phyloP scores from a whole-genome alignment of 2,113 vertebrate genomes.

The Propithecus coquereli region DNA sequence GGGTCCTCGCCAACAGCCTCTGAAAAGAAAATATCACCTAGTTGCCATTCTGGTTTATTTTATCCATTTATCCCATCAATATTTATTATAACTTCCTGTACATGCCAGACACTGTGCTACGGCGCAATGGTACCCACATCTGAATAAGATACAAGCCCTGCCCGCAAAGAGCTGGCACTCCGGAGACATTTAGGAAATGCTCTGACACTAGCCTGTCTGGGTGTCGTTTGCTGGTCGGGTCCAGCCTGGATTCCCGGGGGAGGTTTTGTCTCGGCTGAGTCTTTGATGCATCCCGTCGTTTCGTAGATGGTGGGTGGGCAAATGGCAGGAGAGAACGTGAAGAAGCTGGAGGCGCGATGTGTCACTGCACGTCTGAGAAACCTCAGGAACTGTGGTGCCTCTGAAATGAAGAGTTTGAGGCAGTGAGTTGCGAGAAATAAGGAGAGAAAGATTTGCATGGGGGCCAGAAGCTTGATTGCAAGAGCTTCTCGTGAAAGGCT shows the following conservation, averaged over 20 bases:
- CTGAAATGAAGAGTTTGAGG: not conserved
- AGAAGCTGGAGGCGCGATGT: rapidly evolving
- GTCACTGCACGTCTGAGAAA: rapidly evolving
- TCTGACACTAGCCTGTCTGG: not conserved
- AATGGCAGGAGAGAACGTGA: not conserved
- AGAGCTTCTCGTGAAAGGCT: not conserved
- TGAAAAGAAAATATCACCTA: not conserved
- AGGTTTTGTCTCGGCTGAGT: not conserved
- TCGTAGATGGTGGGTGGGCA: not conserved
- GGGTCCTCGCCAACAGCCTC: not conserved
- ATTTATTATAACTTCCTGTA: not conserved
- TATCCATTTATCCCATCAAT: not conserved
- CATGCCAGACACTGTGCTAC: not conserved
- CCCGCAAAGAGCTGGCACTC: not conserved
- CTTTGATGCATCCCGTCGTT: not conserved
- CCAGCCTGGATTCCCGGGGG: not conserved
- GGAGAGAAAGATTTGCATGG: not conserved
- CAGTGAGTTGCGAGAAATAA: not conserved
- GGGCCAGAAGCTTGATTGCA: not conserved
- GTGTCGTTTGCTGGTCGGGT: too few species aligned
- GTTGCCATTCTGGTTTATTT: not conserved
- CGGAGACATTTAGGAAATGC: not conserved
- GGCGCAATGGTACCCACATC: not conserved
- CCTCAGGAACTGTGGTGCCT: not conserved
- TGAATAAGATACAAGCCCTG: too few species aligned